Percentiles rank a stretch among this genome's conserved stretches.
These are phyloP conservation scores for Xanthostigma xanthostigma DNA, from an alignment of 2,888 invertebrate species.

Conservation along the genomic window DNA sequence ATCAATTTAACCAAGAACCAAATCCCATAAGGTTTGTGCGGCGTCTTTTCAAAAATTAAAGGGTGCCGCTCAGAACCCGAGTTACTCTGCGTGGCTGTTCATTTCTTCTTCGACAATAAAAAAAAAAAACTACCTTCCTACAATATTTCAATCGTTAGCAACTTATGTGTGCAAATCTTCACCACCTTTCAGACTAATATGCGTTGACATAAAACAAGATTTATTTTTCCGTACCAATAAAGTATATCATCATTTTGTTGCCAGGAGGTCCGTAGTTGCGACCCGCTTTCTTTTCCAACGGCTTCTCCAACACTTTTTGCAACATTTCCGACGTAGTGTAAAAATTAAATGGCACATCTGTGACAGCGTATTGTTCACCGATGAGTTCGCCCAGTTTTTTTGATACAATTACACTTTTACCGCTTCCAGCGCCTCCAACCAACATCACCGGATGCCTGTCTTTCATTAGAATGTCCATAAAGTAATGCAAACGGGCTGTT, in stretches of 20 bases:
- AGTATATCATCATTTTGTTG: conserved; percentile 83
- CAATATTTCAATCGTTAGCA: no score
- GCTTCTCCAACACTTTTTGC: conserved; percentile 76
- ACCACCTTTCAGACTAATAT: no score
- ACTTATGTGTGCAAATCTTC: no score
- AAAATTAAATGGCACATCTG: conserved; percentile 88
- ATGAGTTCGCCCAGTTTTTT: conserved; percentile 57
- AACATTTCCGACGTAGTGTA: conserved; percentile 90
- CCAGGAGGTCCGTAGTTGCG: conserved; percentile 87
- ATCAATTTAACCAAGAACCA: no score
- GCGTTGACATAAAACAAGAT: no score
- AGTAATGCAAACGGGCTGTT: conserved; percentile 74
- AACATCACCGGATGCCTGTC: conserved; percentile 77
- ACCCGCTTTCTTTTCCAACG: conserved; percentile 89
- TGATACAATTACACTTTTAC: conserved; percentile 82
- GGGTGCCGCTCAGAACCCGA: no score
- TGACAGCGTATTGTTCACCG: conserved; percentile 62
- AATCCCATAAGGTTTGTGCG: no score
- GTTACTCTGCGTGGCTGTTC: no score
- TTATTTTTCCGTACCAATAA: conserved; percentile 39
- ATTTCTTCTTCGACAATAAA: no score
- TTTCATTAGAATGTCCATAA: conserved; percentile 69
- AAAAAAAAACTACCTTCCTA: no score
- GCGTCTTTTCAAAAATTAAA: no score
- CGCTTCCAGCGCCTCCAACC: conserved; percentile 78